Evolutionary conservation across 2,888 invertebrate species (phyloP).

Genomic region (Dolichopus griseipennis): DNA sequence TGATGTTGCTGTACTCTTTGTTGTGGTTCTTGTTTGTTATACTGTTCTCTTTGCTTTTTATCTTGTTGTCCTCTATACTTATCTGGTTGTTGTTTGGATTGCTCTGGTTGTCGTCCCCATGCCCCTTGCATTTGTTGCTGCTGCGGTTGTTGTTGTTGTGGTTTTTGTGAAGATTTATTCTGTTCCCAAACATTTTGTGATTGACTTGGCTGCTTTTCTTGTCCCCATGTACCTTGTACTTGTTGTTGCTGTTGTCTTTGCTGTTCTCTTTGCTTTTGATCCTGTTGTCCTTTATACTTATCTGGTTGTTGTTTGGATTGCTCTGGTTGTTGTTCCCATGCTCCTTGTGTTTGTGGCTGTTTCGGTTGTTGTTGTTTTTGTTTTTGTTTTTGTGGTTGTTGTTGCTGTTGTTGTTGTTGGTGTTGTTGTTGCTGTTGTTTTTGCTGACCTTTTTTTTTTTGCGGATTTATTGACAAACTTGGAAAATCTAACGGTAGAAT

Average conservation of each 20-base stretch:
- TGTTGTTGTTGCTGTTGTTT: constrained; percentile 17
- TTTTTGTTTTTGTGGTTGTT: background rate
- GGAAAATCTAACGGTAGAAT: no score
- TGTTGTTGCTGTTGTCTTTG: background rate
- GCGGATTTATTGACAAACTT: no score
- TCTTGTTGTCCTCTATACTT: constrained; percentile 6
- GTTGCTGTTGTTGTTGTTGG: constrained; percentile 12
- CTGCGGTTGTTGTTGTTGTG: constrained; percentile 14
- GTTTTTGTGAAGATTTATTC: constrained; percentile 1
- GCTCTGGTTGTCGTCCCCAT: background rate
- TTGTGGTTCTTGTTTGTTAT: background rate
- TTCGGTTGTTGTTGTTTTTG: constrained; percentile 14
- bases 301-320: background rate
- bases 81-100: background rate
- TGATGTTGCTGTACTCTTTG: background rate
- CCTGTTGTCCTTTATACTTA: background rate
- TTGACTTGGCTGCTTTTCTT: constrained; percentile 13
- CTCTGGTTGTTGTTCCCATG: background rate
- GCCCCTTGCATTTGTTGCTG: background rate
- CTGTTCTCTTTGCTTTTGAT: background rate
- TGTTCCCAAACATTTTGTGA: constrained; percentile 10
- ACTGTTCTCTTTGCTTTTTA: background rate
- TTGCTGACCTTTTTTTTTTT: constrained; percentile 11
- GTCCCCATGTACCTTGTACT: background rate
- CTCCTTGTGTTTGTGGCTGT: background rate